Evolutionary conservation across 2,797 vertebrate genomes (phyloP).

Genomic region (Helarctos malayanus): DNA sequence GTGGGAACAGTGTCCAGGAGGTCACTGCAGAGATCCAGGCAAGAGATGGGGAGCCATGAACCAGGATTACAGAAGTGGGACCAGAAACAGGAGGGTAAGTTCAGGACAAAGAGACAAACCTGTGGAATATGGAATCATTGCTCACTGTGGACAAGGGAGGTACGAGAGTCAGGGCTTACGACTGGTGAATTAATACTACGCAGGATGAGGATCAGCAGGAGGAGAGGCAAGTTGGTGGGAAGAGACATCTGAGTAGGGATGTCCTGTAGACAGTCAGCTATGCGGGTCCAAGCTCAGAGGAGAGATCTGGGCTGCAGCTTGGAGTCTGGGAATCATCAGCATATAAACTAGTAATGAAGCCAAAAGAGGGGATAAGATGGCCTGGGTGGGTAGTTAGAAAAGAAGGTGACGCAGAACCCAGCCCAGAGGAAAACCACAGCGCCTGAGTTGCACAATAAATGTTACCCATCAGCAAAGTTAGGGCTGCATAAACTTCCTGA

Average conservation of each 20-base stretch:
- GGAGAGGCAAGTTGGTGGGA: neutral
- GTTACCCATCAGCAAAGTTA: no score
- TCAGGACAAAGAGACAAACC: neutral
- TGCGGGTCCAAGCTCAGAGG: rapidly evolving
- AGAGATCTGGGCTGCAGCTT: neutral
- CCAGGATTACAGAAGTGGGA: neutral
- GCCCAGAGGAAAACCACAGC: neutral
- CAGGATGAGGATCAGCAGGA: neutral
- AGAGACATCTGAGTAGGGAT: neutral
- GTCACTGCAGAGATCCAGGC: neutral
- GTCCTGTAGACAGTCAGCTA: neutral
- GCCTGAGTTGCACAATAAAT: rapidly evolving
- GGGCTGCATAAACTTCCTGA: neutral
- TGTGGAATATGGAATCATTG: neutral
- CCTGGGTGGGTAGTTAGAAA: neutral
- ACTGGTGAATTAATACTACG: neutral
- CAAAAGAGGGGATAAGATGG: neutral
- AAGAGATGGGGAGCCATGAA: neutral
- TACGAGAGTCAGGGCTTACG: neutral
- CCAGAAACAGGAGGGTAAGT: neutral
- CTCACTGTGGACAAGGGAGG: neutral
- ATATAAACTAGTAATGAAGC: neutral
- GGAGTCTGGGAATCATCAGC: neutral
- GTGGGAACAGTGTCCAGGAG: neutral
- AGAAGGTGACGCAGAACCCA: neutral